Percentiles rank a stretch among this genome's conserved stretches.
These are phyloP conservation scores for Blastomussa wellsi DNA, from an alignment of 92 coral and sea anemone genomes.

Conservation along the genomic window DNA sequence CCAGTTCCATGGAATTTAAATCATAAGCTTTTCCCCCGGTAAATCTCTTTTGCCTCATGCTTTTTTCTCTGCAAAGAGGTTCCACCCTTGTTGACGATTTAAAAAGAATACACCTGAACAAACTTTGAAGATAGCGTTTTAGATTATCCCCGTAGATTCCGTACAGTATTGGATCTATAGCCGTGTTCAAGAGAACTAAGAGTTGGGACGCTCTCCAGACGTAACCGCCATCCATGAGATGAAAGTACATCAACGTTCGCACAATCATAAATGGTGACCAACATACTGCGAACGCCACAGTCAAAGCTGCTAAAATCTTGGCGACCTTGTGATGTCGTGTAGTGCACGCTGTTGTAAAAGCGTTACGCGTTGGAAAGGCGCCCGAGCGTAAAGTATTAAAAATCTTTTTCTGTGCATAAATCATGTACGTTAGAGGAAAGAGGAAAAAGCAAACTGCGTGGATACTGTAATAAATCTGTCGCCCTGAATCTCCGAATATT, in stretches of 20 bases:
- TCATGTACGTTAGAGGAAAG: conserved; percentile 30
- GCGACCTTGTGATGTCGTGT: conserved; percentile 39
- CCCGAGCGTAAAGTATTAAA: conserved; percentile 10
- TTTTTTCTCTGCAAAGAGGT: not conserved
- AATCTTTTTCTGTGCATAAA: conserved; percentile 11
- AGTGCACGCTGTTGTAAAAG: not conserved
- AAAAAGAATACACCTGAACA: not conserved
- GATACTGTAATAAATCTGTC: conserved; percentile 42
- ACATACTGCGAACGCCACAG: conserved; percentile 37
- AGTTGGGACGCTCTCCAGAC: conserved; percentile 49
- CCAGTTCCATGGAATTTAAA: not conserved
- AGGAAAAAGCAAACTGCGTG: conserved; percentile 36
- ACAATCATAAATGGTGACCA: conserved; percentile 51
- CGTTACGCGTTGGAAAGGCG: not conserved
- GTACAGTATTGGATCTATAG: conserved; percentile 41
- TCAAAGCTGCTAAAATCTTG: conserved; percentile 26
- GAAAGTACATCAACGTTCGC: conserved; percentile 47
- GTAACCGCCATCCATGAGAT: conserved; percentile 24
- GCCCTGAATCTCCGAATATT: conserved; percentile 21
- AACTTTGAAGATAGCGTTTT: conserved; percentile 6
- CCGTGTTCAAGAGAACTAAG: conserved; percentile 36
- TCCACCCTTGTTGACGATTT: not conserved
- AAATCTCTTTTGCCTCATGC: not conserved
- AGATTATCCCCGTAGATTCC: conserved; percentile 43
- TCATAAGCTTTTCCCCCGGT: not conserved